Evolutionary conservation across 2,888 invertebrate genomes (phyloP), one percentile per base, ranked within the genome.

Genomic region (Rhingia campestris): DNA sequence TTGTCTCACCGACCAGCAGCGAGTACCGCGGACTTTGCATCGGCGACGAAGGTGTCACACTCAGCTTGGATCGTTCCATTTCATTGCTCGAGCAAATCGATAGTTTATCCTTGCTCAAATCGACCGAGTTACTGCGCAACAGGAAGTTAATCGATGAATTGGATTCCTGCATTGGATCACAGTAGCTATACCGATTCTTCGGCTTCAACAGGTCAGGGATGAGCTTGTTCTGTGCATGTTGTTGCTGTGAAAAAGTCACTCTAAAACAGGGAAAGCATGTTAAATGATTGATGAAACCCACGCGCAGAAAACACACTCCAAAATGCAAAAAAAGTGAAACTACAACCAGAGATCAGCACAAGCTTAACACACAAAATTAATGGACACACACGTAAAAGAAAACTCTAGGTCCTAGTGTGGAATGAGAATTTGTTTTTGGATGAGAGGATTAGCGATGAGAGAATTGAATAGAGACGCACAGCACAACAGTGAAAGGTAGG

Each of bases 11-110:
- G 32, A 91, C 87, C 56, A 92, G 87, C 81, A 92, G 79, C n/a
- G 92, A 91, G 82, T 92, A 92, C 2, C 91, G 89, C n/a, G 92
- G 92, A 86, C 91, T 91, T 81, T 90, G 89, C 10, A 89, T 86
- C 0, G 91, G 91, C 37, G 91, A 91, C 14, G 91, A 91, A 35
- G 92, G 91, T 49, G 92, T 91, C 22, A 90, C 88, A 3, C 89
- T 87, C 33, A 91, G 76, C 72, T 91, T 91, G 2, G 89, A 88
- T 53, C 87, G 87, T 72, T 89, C 89, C 88, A 89, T 88, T 86
- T 88, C 88, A 35, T 82, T 87, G 56, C 59, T 86, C 74, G 67
- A 86, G 6, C 77, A 79, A 32, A 53, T 79, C 2, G 72, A 79
- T 6, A 86, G 67, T 39, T 86, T 76, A 66, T 88, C 88, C 86